These are phyloP conservation scores for Bradypodion ventrale DNA, from an alignment of 2,797 vertebrate genomes.

Conservation along the genomic window DNA sequence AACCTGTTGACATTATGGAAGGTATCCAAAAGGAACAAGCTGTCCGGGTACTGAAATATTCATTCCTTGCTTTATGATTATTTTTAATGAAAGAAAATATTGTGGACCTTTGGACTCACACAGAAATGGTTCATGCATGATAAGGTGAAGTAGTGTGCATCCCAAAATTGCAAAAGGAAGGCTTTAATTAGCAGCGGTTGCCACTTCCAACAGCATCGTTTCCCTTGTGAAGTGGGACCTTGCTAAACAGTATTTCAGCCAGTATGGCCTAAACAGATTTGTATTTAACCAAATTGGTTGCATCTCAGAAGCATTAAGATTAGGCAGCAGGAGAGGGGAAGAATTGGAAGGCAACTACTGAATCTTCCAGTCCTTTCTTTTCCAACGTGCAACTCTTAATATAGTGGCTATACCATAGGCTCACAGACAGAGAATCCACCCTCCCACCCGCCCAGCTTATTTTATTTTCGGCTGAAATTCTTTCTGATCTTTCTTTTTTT, in stretches of 20 bases:
- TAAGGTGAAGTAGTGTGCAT: not conserved
- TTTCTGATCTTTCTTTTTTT: slow-evolving; percentile 40
- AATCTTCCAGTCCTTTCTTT: not conserved
- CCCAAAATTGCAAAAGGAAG: no score
- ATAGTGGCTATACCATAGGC: not conserved
- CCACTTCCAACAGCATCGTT: no score
- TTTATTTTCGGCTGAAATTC: not conserved
- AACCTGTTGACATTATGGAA: slow-evolving; percentile 93
- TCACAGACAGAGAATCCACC: not conserved
- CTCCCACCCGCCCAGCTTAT: not conserved
- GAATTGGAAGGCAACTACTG: not conserved
- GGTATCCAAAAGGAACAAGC: slow-evolving; percentile 95
- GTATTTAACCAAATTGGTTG: not conserved
- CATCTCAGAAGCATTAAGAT: not conserved
- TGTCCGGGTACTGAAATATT: slow-evolving; percentile 79
- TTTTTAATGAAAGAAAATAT: slow-evolving; percentile 17
- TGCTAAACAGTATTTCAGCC: no score
- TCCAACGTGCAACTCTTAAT: no score
- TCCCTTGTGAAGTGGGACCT: no score
- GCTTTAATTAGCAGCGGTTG: no score
- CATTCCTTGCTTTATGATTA: not conserved
- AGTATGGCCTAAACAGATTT: not conserved
- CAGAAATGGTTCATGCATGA: not conserved
- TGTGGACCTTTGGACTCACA: not conserved
- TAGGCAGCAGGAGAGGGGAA: not conserved